A percentile compares a stretch with the other conserved stretches of the same genome.
Evolutionary conservation across 2,113 vertebrate species (phyloP).

Genomic region (Thinocorus orbignyianus): DNA sequence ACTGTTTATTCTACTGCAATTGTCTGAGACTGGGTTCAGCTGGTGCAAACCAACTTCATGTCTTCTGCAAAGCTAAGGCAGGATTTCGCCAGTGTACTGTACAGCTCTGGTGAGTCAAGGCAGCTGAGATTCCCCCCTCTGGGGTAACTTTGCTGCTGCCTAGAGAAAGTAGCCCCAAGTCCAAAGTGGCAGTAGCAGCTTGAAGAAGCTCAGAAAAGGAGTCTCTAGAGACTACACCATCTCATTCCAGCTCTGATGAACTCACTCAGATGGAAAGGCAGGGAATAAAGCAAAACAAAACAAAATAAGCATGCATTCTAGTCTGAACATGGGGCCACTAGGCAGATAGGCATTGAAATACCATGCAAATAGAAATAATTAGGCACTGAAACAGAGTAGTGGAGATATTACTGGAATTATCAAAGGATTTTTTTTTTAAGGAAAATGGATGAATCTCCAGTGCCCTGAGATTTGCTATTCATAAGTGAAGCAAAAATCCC

Average conservation of each 20-base stretch:
- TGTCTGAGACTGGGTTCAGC: background rate
- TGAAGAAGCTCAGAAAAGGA: background rate
- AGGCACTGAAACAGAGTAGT: background rate
- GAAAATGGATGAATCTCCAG: background rate
- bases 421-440: background rate
- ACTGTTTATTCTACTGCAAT: background rate
- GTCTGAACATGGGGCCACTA: background rate
- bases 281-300: background rate
- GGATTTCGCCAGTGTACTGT: background rate
- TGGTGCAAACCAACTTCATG: conserved; percentile 3
- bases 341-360: background rate
- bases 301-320: background rate
- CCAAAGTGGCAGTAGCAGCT: background rate
- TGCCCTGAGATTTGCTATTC: background rate
- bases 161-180: background rate
- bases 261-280: background rate
- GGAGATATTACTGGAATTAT: background rate
- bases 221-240: background rate
- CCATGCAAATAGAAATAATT: background rate
- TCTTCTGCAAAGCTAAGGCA: background rate
- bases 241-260: background rate
- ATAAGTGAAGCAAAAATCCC: background rate
- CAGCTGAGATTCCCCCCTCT: background rate
- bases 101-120: background rate
- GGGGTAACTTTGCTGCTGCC: background rate